These are phyloP conservation scores for Rhinella marina DNA, from an alignment of 2,797 vertebrate species.

Conservation along the genomic window DNA sequence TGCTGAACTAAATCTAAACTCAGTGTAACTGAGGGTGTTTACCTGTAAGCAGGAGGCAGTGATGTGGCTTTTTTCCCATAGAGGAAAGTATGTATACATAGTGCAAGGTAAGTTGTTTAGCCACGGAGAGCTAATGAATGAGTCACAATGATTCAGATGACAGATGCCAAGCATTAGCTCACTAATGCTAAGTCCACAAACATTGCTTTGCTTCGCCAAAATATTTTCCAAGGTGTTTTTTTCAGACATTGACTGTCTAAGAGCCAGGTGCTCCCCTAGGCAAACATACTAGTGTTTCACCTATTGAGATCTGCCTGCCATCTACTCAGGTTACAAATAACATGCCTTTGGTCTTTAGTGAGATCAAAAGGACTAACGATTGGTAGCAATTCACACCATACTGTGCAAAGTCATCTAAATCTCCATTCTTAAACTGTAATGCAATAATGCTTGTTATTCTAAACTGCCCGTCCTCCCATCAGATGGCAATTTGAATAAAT, in stretches of 20 bases:
- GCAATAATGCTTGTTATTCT: constrained; percentile 61
- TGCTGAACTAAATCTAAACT: constrained; percentile 4
- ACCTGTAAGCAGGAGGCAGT: constrained; percentile 5
- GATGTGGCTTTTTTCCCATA: constrained; percentile 35
- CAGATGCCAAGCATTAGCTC: constrained; percentile 58
- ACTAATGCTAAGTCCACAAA: constrained; percentile 59
- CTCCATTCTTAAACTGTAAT: constrained; percentile 59
- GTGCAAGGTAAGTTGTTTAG: constrained; percentile 49
- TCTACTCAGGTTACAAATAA: constrained; percentile 60
- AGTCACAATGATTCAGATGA: constrained; percentile 59
- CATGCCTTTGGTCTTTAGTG: constrained; percentile 54
- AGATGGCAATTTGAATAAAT: constrained; percentile 60
- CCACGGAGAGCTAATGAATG: constrained; percentile 47
- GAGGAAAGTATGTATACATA: constrained; percentile 47
- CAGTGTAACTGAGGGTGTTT: not conserved
- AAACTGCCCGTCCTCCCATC: constrained; percentile 49
- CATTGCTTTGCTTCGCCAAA: constrained; percentile 50
- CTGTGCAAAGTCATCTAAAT: constrained; percentile 55
- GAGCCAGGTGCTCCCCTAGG: constrained; percentile 60
- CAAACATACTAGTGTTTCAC: constrained; percentile 60
- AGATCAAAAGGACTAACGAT: constrained; percentile 57
- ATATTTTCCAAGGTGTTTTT: constrained; percentile 61
- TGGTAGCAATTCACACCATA: constrained; percentile 62
- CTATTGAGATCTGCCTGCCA: constrained; percentile 48
- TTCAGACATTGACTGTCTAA: constrained; percentile 54